These are phyloP conservation scores for Coregonus clupeaformis DNA, from an alignment of 2,113 vertebrate genomes.

Conservation along the genomic window DNA sequence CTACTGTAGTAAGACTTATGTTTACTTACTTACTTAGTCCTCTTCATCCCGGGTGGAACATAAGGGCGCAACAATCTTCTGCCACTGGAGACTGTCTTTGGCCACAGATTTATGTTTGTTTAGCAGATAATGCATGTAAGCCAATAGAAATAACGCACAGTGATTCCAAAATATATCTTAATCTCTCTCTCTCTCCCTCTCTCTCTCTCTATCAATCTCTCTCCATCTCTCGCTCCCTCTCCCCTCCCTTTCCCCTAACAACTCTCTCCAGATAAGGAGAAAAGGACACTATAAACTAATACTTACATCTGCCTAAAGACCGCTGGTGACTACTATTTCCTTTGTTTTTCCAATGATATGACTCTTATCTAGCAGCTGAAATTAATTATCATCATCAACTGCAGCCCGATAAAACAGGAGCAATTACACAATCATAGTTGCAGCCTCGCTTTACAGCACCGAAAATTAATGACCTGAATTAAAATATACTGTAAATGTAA, in stretches of 20 bases:
- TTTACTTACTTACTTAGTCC: no score
- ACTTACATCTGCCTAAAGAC: not conserved
- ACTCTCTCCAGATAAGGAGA: not conserved
- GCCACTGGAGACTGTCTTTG: no score
- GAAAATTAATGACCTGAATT: conserved; percentile 18
- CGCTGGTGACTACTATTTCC: not conserved
- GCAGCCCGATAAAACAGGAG: not conserved
- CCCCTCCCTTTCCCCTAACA: no score
- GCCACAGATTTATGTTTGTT: no score
- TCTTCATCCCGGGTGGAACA: no score
- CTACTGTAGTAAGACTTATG: no score
- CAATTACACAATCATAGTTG: not conserved
- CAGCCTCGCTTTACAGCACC: not conserved
- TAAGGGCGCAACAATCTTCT: no score
- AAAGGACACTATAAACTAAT: not conserved
- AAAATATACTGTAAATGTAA: conserved; percentile 9
- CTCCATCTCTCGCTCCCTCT: not conserved
- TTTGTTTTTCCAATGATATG: not conserved
- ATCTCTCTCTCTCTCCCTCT: no score
- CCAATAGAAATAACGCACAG: no score
- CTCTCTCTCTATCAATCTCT: no score
- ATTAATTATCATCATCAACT: not conserved
- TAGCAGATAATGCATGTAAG: no score
- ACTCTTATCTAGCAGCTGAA: not conserved
- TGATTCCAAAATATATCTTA: no score